Evolutionary conservation across 2,113 vertebrate species (phyloP).

Genomic region (Xiphophorus maculatus): DNA sequence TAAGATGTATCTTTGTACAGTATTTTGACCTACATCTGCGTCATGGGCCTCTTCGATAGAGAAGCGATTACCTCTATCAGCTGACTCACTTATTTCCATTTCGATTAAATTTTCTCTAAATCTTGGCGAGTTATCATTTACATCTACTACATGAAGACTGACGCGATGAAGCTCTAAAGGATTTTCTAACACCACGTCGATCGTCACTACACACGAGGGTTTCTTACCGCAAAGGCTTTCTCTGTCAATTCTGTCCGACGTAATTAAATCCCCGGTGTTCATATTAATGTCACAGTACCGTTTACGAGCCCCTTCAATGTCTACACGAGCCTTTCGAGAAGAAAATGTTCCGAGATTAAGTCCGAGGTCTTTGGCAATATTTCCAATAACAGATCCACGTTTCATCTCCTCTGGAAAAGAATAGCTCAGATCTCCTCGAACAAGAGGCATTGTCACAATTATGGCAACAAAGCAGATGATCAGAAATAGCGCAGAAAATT

Average conservation of each 20-base stretch:
- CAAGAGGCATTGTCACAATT: slow-evolving; percentile 26
- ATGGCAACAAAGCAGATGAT: slow-evolving; percentile 20
- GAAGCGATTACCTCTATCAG: slow-evolving; percentile 36
- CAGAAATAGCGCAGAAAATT: slow-evolving; percentile 12
- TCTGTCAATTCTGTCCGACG: slow-evolving; percentile 60
- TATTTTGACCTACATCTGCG: slow-evolving; percentile 79
- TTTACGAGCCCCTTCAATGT: slow-evolving; percentile 29
- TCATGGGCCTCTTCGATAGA: slow-evolving; percentile 77
- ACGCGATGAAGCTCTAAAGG: slow-evolving; percentile 68
- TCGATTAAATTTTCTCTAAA: slow-evolving; percentile 64
- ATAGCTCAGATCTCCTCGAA: slow-evolving; percentile 72
- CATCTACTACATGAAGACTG: slow-evolving; percentile 63
- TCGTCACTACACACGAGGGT: slow-evolving; percentile 52
- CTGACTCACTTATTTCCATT: slow-evolving; percentile 43
- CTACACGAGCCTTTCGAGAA: slow-evolving; percentile 61
- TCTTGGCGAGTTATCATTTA: slow-evolving; percentile 69
- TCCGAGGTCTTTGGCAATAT: slow-evolving; percentile 78
- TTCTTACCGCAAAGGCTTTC: slow-evolving; percentile 60
- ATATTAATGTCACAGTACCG: slow-evolving; percentile 49
- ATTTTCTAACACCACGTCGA: slow-evolving; percentile 67
- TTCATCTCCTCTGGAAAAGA: slow-evolving; percentile 75
- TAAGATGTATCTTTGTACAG: slow-evolving; percentile 78
- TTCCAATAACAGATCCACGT: slow-evolving; percentile 74
- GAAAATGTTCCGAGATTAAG: slow-evolving; percentile 65
- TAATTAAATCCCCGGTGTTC: slow-evolving; percentile 53